Base-by-base conservation (phyloP, 2,797 vertebrate species). In the Potorous gilbertii region DNA sequence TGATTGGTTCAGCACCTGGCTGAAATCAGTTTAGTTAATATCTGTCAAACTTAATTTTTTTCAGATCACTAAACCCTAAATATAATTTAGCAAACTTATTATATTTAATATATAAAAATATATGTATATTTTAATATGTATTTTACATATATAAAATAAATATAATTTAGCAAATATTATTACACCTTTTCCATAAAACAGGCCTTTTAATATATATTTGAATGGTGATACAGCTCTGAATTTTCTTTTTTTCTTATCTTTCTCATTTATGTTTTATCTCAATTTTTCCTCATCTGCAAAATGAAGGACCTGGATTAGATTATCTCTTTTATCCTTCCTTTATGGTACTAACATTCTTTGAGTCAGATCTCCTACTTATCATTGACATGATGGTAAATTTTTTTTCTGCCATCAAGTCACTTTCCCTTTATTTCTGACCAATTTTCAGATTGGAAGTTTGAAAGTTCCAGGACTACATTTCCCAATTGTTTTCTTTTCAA, bases 201-300 rank as follows among this genome's bases (percentile, higher is more conserved):
- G 3, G 27, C 96, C 16, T 90, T 92, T 92, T 91, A 91, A 96
- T 94, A 95, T 96, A 0, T 92, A 54, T 95, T 94, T 96, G 55
- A 56, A 55, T 90, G 90, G 18, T 81, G 92, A 55, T 55, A 93
- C 96, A 92, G 12, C 94, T 29, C 74, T 93, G 21, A 81, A 0
- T 52, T n/a, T 92, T 27, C 89, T 92, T 92, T 96, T 96, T 50
- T 62, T 97, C 91, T 40, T 40, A 29, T 59, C 57, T 66, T 18
- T 95, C 93, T 24, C 5, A 66, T 59, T 29, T 81, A 12, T 92
- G 4, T 95, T 97, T 21, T 54, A 40, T 74, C 50, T 81, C 8
- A 46, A 21, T 81, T 46, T 81, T 81, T 81, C 74, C 40, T 81
- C 74, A 81, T 81, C 8, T 81, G 74, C 74, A 81, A 81, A 46